Base-by-base conservation (phyloP, 2,113 vertebrate genomes). In the Lepus timidus region DNA sequence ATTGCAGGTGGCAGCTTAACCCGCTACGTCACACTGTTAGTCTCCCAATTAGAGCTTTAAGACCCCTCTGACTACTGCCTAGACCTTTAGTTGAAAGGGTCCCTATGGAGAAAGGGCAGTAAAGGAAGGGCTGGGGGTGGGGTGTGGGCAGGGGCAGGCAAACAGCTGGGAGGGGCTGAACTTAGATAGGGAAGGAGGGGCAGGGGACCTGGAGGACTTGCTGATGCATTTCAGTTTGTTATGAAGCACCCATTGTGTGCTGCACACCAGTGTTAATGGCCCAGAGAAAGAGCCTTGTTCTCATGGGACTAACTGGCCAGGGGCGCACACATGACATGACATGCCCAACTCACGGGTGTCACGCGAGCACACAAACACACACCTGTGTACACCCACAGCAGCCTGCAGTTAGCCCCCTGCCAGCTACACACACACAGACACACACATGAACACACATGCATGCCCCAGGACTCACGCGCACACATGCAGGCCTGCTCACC, bases 311-410 rank as follows among this genome's bases (percentile, higher is more conserved):
- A 49, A 33, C 33, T 19, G 64, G 19, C 22, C n/a, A 10, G 23
- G 25, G 39, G 4, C 9, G 6, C 3, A 9, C 49, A 6, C 3
- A 0, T 23, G 10, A 31, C 44, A 3, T 23, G 10, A 55, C 36
- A 36, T 36, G 36, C 36, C 36, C 36, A 36, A 36, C 36, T 36
- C 36, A 36, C 36, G 36, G 36, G 36, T 36, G 36, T 36, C 36
- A 36, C 36, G 36, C 36, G 36, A 36, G 36, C 36, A 36, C 36
- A 36, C 36, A 36, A 2, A 36, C 36, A 36, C 36, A 36, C 55
- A 55, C 55, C 6, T 55, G 10, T 13, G 44, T 74, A 82, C 51
- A 36, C 36, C 36, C 36, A 36, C 36, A 36, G 36, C 36, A 36
- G 17, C 74, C 9, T 29, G 44, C 65, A 71, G 36, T 36, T 36